Conservation (phyloP, 1,140 invertebrate species). For the Ptiloglossa arizonensis region DNA sequence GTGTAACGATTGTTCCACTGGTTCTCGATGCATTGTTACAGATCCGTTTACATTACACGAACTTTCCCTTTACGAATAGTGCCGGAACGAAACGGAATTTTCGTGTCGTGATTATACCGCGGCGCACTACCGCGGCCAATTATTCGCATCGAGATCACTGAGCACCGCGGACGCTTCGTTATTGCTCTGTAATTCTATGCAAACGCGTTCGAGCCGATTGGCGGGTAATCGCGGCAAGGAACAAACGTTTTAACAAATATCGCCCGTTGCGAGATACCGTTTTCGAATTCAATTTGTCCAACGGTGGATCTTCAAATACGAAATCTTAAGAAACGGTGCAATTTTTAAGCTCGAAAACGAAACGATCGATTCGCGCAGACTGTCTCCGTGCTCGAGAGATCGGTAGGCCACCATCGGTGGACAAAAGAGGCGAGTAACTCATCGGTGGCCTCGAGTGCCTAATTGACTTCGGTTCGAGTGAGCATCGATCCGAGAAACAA, state of each 20-base stretch:
- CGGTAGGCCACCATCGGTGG: no score
- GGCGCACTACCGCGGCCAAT: not conserved
- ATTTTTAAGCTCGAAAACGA: no score
- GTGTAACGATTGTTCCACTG: slow-evolving; percentile 34
- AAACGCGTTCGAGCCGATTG: not conserved
- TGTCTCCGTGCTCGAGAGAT: no score
- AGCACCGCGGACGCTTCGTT: not conserved
- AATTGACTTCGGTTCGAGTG: no score
- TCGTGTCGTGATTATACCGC: slow-evolving; percentile 36
- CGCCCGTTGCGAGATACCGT: not conserved
- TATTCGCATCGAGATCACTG: slow-evolving; percentile 28
- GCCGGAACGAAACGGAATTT: slow-evolving; percentile 47
- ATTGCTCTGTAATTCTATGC: not conserved
- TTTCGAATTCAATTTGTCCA: no score
- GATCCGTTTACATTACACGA: slow-evolving; percentile 41
- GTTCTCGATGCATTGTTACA: slow-evolving; percentile 28
- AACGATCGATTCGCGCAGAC: no score
- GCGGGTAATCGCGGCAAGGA: not conserved
- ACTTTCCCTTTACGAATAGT: slow-evolving; percentile 34
- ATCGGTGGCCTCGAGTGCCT: no score
- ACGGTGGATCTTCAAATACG: no score
- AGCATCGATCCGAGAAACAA: no score
- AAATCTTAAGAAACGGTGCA: no score
- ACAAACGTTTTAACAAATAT: not conserved
- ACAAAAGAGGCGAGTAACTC: no score